Conservation (phyloP, 2,797 vertebrate species). For the Characodon lateralis region DNA sequence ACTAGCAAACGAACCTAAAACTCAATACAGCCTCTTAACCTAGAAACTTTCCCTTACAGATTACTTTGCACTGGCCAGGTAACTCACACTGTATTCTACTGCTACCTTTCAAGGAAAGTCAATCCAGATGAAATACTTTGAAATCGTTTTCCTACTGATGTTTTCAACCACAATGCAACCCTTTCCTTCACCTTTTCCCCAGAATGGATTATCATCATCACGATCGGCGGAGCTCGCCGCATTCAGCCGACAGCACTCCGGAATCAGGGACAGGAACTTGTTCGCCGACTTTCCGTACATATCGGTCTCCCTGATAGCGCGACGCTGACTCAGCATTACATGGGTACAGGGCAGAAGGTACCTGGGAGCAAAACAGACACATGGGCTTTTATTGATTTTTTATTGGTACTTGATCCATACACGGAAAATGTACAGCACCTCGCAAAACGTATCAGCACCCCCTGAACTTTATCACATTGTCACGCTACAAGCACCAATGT, state of each 20-base stretch:
- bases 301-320: slow-evolving; percentile 92
- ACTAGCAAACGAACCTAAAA: too few relatives aligned
- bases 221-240: slow-evolving; percentile 70
- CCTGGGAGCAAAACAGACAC: slow-evolving; percentile 70
- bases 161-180: not conserved
- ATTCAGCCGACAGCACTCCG: slow-evolving; percentile 87
- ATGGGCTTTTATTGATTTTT: not conserved
- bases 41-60: not conserved
- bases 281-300: slow-evolving; percentile 91
- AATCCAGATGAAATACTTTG: not conserved
- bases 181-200: slow-evolving; percentile 85
- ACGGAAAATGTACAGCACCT: not conserved
- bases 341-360: slow-evolving; percentile 97
- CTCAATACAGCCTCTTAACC: not conserved
- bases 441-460: not conserved
- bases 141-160: not conserved
- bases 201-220: slow-evolving; percentile 84
- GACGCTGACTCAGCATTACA: slow-evolving; percentile 96
- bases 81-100: not conserved
- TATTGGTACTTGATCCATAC: not conserved
- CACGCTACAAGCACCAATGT: too few relatives aligned
- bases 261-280: slow-evolving; percentile 95
- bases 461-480: not conserved
- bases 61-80: not conserved
- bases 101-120: not conserved